Conservation (phyloP, 2,888 invertebrate genomes). For the Eutolmus rufibarbis region DNA sequence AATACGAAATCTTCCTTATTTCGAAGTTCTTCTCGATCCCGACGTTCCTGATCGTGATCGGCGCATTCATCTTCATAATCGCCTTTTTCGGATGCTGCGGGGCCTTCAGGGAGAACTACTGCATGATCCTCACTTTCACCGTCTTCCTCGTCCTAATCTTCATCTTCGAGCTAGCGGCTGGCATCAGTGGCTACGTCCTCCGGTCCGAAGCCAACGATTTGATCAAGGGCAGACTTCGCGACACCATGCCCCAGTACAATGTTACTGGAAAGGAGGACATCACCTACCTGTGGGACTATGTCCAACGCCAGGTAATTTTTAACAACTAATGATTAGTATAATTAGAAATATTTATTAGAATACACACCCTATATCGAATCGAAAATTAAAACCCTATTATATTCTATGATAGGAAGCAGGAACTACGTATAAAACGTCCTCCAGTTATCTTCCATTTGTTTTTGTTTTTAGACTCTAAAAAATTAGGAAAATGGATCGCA, state of each 20-base stretch:
- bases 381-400: too few relatives aligned
- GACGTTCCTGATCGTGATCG: slow-evolving; percentile 74
- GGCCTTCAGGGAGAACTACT: slow-evolving; percentile 82
- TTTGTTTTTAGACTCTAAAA: too few relatives aligned
- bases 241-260: slow-evolving; percentile 64
- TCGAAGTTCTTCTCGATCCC: slow-evolving; percentile 77
- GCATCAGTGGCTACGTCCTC: slow-evolving; percentile 76
- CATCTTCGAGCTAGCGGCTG: slow-evolving; percentile 77
- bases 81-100: slow-evolving; percentile 90
- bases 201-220: slow-evolving; percentile 66
- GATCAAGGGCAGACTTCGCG: slow-evolving; percentile 65
- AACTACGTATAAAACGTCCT: too few relatives aligned
- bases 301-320: slow-evolving; percentile 67
- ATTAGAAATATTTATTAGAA: too few relatives aligned
- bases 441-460: too few relatives aligned
- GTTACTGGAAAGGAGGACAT: slow-evolving; percentile 56
- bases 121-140: slow-evolving; percentile 78
- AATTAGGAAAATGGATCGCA: too few relatives aligned
- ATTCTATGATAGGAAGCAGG: too few relatives aligned
- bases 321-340: background rate
- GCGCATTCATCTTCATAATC: slow-evolving; percentile 73
- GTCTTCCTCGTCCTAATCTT: slow-evolving; percentile 74
- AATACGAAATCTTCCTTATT: slow-evolving; percentile 73
- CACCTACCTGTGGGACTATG: slow-evolving; percentile 68
- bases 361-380: too few relatives aligned